Evolutionary conservation across 2,797 vertebrate species (phyloP).

Genomic region (Myotis findleyi): DNA sequence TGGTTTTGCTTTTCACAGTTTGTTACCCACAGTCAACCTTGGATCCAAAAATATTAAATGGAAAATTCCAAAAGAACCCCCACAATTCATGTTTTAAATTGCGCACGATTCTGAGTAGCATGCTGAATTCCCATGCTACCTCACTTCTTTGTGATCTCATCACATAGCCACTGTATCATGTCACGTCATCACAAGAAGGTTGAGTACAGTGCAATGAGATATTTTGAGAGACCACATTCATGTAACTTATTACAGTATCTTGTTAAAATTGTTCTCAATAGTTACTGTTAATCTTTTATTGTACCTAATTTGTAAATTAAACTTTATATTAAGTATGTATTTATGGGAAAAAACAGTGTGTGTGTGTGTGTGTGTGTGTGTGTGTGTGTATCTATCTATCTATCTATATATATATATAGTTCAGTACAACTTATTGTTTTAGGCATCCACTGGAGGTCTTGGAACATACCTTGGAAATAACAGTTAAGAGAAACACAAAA

Average conservation of each 20-base stretch:
- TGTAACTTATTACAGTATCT: neutral
- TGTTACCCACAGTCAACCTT: neutral
- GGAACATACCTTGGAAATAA: neutral
- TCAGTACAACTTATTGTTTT: neutral
- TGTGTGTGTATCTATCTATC: no score
- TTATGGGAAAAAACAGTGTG: neutral
- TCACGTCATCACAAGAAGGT: neutral
- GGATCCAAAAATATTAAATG: neutral
- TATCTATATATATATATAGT: neutral
- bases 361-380: no score
- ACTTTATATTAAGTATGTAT: neutral
- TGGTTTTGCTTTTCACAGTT: neutral
- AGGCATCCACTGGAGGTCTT: neutral
- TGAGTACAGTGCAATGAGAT: neutral
- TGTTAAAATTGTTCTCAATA: neutral
- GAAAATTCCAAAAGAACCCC: neutral
- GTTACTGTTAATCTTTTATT: neutral
- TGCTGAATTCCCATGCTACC: neutral
- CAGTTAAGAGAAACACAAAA: neutral
- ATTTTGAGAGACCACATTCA: neutral
- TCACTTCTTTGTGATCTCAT: neutral
- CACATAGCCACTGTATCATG: neutral
- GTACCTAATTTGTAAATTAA: neutral
- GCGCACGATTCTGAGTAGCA: neutral
- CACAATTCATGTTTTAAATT: neutral